Percentiles rank a stretch among this genome's conserved stretches.
Conservation (phyloP, 2,113 vertebrate species). For the Psittacara wagleri region DNA sequence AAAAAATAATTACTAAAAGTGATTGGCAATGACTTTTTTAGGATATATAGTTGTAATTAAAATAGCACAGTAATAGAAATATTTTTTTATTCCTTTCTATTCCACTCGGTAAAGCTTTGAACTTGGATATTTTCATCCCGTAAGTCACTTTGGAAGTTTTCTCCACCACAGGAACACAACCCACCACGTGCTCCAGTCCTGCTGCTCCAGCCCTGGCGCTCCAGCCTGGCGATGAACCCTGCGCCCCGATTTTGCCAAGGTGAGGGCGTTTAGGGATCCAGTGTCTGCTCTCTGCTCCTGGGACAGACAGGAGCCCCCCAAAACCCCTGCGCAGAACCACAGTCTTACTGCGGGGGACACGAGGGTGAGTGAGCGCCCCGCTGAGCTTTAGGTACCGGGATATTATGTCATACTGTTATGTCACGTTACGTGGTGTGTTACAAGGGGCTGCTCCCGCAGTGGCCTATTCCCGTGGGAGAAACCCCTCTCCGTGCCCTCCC, state of each 20-base stretch:
- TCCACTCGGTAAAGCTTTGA: not conserved
- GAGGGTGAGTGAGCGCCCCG: not conserved
- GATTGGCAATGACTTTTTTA: not conserved
- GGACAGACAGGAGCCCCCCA: not conserved
- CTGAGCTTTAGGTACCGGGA: accelerated
- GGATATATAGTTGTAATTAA: not conserved
- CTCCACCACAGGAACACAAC: not conserved
- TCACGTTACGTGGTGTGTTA: not conserved
- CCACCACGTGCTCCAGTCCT: accelerated
- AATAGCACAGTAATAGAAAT: not conserved
- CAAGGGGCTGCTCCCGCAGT: not conserved
- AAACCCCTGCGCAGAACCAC: not conserved
- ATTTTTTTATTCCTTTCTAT: not conserved
- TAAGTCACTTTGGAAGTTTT: not conserved
- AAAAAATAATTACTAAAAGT: not conserved
- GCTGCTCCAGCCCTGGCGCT: accelerated
- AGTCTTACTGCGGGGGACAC: not conserved
- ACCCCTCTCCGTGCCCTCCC: not conserved
- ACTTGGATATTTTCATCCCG: not conserved
- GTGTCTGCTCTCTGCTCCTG: no score
- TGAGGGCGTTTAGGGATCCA: accelerated
- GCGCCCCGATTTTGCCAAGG: accelerated
- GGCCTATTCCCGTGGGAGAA: not conserved
- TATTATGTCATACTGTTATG: accelerated
- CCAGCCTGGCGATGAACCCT: accelerated